A percentile compares a stretch with the other conserved stretches of the same genome.
phyloP scores from a whole-genome alignment of 2,797 vertebrate genomes.

The Vultur gryphus region DNA sequence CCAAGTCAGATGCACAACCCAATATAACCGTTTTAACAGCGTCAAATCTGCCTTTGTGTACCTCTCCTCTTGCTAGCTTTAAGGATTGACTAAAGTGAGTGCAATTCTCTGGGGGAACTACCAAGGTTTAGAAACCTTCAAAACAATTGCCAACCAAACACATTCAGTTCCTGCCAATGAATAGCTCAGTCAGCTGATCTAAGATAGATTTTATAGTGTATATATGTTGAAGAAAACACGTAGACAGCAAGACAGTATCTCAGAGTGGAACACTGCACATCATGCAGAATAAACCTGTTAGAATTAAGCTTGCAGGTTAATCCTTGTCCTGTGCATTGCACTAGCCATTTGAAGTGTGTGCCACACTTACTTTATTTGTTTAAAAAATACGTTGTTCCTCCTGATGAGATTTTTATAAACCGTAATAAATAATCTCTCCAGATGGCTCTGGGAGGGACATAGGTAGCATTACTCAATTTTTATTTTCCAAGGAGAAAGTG shows the following conservation, averaged over 20 bases:
- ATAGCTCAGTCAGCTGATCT: not conserved
- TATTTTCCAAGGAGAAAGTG: not conserved
- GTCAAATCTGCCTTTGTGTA: not conserved
- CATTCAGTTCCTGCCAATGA: not conserved
- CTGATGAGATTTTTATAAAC: not conserved
- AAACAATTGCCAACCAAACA: not conserved
- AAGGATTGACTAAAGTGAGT: not conserved
- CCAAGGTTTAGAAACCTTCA: not conserved
- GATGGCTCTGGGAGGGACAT: not conserved
- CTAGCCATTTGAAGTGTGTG: not conserved
- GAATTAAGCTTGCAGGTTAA: not conserved
- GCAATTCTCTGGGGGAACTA: not conserved
- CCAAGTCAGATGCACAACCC: not conserved
- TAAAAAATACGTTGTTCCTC: not conserved
- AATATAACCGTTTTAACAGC: not conserved
- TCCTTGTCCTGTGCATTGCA: not conserved
- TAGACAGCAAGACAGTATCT: not conserved
- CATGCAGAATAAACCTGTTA: not conserved
- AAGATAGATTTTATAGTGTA: not conserved
- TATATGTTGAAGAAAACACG: not conserved
- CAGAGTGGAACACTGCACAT: not conserved
- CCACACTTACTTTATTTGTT: not conserved
- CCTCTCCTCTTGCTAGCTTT: not conserved
- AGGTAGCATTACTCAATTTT: not conserved
- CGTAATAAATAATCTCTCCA: not conserved